Evolutionary conservation across 2,888 invertebrate species (phyloP).

Genomic region (Cepaea hortensis): DNA sequence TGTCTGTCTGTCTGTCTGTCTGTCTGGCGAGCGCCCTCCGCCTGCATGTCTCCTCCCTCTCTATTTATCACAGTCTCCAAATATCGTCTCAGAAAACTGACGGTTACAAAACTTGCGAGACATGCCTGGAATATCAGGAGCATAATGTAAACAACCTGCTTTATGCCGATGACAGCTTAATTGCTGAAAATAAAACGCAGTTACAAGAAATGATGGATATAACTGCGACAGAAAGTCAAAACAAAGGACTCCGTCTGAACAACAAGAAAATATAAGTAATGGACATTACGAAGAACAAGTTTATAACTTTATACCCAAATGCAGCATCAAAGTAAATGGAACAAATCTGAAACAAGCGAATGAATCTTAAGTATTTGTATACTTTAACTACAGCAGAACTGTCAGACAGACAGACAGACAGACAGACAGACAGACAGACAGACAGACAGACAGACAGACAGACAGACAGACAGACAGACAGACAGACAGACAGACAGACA

Average conservation of each 20-base stretch:
- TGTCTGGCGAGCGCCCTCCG: too few relatives aligned
- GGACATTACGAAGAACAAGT: background rate
- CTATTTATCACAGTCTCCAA: too few relatives aligned
- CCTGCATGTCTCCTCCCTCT: too few relatives aligned
- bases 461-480: background rate
- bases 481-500: background rate
- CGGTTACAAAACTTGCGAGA: too few relatives aligned
- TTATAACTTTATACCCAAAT: background rate
- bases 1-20: too few relatives aligned
- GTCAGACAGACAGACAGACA: background rate
- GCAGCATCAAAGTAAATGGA: too few relatives aligned
- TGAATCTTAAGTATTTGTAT: background rate
- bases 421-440: background rate
- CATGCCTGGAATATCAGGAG: too few relatives aligned
- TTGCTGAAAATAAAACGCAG: background rate
- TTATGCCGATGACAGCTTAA: background rate
- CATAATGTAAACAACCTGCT: too few relatives aligned
- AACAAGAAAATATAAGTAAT: background rate
- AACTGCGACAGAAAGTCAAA: too few relatives aligned
- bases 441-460: background rate
- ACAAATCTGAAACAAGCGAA: background rate
- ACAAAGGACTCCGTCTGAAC: background rate
- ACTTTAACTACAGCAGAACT: too few relatives aligned
- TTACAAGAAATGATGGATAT: too few relatives aligned
- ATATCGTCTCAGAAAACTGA: too few relatives aligned